Conservation (phyloP, 2,888 invertebrate species). For the Drosophila vallismaia region DNA sequence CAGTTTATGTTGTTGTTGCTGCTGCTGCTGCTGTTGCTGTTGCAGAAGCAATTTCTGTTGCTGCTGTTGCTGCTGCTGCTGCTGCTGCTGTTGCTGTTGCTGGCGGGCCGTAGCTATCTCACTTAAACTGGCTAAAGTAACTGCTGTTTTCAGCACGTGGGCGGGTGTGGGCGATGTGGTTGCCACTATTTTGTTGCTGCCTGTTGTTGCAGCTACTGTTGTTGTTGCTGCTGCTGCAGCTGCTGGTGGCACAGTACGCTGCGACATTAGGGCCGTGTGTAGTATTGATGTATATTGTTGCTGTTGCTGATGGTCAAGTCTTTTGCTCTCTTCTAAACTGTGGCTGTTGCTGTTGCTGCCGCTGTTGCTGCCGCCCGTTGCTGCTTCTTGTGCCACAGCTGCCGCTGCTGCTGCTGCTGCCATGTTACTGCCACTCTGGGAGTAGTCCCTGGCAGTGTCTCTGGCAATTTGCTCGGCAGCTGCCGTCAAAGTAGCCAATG, state of each 20-base stretch:
- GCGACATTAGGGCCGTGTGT: conserved; percentile 83
- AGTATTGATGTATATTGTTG: conserved; percentile 82
- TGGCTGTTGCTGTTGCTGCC: conserved; percentile 37
- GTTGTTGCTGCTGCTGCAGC: conserved; percentile 50
- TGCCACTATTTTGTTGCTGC: conserved; percentile 51
- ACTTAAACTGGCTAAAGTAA: conserved; percentile 77
- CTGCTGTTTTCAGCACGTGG: conserved; percentile 80
- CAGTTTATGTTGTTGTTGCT: conserved; percentile 54
- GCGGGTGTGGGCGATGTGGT: conserved; percentile 72
- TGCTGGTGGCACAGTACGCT: conserved; percentile 72
- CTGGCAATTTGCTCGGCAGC: conserved; percentile 78
- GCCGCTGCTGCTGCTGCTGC: conserved; percentile 32
- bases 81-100: conserved; percentile 72
- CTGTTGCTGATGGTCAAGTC: conserved; percentile 73
- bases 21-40: conserved; percentile 62
- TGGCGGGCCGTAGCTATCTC: conserved; percentile 79
- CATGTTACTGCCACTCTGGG: conserved; percentile 19
- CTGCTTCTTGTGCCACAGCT: conserved; percentile 6
- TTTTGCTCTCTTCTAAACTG: conserved; percentile 74
- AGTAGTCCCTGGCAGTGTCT: conserved; percentile 33
- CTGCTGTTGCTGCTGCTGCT: conserved; percentile 64
- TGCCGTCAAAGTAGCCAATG: conserved; percentile 79
- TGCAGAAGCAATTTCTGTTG: conserved; percentile 38
- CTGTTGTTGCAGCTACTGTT: conserved; percentile 40
- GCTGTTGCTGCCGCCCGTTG: conserved; percentile 22